A percentile compares a stretch with the other conserved stretches of the same genome.
Conservation (phyloP, 2,888 invertebrate genomes). For the Lasioglossum zephyrum region DNA sequence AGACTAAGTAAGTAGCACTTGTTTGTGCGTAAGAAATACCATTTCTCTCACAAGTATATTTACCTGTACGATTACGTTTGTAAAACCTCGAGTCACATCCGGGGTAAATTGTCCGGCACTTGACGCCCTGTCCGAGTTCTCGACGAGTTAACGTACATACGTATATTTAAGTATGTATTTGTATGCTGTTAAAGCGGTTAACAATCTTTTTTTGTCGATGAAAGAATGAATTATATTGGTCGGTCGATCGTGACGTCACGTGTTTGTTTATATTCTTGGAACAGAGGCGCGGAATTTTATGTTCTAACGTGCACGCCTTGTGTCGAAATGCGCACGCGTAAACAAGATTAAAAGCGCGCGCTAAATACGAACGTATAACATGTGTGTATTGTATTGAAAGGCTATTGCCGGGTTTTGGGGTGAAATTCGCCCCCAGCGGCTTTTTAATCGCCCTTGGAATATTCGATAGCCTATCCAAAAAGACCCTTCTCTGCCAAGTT, state of each 20-base stretch:
- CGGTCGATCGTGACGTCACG: not conserved
- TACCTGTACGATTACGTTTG: not conserved
- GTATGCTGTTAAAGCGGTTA: not conserved
- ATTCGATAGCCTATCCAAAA: too few species aligned
- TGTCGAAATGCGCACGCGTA: too few species aligned
- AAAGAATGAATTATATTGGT: constrained; percentile 2
- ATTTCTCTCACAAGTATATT: not conserved
- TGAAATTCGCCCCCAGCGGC: too few species aligned
- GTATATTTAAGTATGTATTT: not conserved
- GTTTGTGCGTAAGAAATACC: not conserved
- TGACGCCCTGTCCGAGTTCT: too few species aligned
- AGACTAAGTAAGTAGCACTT: not conserved
- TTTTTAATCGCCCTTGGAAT: too few species aligned
- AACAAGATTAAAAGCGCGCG: too few species aligned
- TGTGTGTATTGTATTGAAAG: too few species aligned
- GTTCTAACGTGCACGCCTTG: not conserved
- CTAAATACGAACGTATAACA: too few species aligned
- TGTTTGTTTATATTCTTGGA: constrained; percentile 1
- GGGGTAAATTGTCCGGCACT: not conserved
- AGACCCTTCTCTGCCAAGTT: too few species aligned
- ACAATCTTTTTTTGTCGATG: not conserved
- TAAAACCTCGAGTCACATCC: not conserved
- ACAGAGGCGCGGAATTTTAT: not conserved
- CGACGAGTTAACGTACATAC: not conserved
- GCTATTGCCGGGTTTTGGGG: too few species aligned